Conservation (phyloP, 2,113 vertebrate genomes). For the Accipiter virgatus region DNA sequence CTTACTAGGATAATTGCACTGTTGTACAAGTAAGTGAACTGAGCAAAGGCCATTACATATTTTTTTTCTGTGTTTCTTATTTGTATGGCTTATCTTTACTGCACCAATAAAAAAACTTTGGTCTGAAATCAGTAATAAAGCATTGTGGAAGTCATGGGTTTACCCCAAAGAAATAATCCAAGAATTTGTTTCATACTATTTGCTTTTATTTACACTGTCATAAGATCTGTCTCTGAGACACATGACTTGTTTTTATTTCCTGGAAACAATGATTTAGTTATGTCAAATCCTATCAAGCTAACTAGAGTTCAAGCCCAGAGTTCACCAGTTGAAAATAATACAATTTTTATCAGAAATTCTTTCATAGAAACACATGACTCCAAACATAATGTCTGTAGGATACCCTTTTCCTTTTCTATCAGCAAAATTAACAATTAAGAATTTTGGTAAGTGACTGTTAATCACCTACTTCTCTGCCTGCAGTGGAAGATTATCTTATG, state of each 20-base stretch:
- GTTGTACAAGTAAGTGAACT: neutral
- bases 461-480: neutral
- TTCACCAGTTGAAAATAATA: neutral
- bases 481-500: neutral
- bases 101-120: neutral
- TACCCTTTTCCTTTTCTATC: neutral
- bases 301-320: neutral
- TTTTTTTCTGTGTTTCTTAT: neutral
- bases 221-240: neutral
- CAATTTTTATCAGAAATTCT: neutral
- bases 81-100: neutral
- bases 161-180: neutral
- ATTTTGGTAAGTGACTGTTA: neutral
- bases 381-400: neutral
- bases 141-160: neutral
- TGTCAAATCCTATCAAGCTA: neutral
- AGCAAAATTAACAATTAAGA: neutral
- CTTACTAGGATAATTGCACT: neutral
- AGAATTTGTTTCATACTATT: neutral
- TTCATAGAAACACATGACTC: neutral
- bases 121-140: neutral
- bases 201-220: neutral
- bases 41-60: neutral
- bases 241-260: neutral
- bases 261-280: neutral